These are phyloP conservation scores for Brachyptera risi DNA, from an alignment of 2,888 invertebrate genomes.

Conservation along the genomic window DNA sequence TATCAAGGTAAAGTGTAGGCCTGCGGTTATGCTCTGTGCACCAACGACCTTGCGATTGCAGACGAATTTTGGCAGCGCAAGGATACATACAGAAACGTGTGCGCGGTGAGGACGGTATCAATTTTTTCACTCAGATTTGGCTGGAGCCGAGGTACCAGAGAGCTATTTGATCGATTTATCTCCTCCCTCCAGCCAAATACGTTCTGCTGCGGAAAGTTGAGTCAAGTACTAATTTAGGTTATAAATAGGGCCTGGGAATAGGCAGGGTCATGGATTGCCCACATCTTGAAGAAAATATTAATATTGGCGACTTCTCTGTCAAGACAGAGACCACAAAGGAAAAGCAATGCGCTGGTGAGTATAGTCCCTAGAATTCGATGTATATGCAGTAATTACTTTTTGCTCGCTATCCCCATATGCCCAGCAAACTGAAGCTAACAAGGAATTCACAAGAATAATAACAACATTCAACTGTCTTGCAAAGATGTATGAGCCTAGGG, in stretches of 20 bases:
- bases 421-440: no score
- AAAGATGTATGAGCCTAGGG: no score
- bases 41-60: background rate
- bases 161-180: conserved; percentile 6
- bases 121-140: background rate
- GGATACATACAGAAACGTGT: background rate
- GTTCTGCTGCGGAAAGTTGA: background rate
- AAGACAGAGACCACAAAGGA: conserved; percentile 57
- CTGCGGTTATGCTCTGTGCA: no score
- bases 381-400: no score
- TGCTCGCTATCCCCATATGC: no score
- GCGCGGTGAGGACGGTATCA: background rate
- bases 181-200: background rate
- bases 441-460: no score
- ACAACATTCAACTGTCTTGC: no score
- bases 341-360: conserved; percentile 60
- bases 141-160: conserved; percentile 7
- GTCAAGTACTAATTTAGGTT: no score
- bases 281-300: conserved; percentile 63
- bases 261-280: conserved; percentile 71
- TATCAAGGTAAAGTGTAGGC: no score
- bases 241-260: conserved; percentile 40
- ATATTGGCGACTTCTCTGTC: conserved; percentile 51
- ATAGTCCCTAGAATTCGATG: conserved; percentile 17
- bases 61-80: background rate